Evolutionary conservation across 23 tunicate genomes (phyloP).

Genomic region (Trididemnum clinides): DNA sequence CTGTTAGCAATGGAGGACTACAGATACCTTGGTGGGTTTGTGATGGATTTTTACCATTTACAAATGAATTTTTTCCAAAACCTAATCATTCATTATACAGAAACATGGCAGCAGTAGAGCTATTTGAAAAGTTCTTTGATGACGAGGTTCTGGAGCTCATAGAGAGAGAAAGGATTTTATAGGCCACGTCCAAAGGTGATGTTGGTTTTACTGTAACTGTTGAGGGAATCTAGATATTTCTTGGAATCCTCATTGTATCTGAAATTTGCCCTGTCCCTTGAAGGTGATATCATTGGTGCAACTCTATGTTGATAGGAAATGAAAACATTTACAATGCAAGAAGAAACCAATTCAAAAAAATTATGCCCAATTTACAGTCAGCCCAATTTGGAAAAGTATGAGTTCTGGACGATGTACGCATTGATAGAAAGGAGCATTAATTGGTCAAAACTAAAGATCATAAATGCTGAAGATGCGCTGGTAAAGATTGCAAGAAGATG

Average conservation of each 20-base stretch:
- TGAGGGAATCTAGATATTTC: too few species aligned
- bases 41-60: neutral
- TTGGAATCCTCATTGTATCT: too few species aligned
- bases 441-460: neutral
- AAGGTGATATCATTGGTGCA: too few species aligned
- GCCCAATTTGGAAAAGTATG: neutral
- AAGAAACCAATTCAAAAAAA: too few species aligned
- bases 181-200: too few species aligned
- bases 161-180: neutral
- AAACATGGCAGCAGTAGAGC: neutral
- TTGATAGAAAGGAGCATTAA: neutral
- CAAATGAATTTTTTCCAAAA: neutral
- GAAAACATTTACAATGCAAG: too few species aligned
- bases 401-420: neutral
- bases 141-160: neutral
- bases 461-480: neutral
- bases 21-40: neutral
- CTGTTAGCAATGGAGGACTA: neutral
- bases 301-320: too few species aligned
- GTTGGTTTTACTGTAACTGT: too few species aligned
- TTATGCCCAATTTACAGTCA: neutral
- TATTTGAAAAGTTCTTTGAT: too few species aligned
- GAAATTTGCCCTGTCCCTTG: too few species aligned
- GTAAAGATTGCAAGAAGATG: neutral
- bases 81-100: neutral